Conservation (phyloP, 2,888 invertebrate species). For the Diarsia rubi region DNA sequence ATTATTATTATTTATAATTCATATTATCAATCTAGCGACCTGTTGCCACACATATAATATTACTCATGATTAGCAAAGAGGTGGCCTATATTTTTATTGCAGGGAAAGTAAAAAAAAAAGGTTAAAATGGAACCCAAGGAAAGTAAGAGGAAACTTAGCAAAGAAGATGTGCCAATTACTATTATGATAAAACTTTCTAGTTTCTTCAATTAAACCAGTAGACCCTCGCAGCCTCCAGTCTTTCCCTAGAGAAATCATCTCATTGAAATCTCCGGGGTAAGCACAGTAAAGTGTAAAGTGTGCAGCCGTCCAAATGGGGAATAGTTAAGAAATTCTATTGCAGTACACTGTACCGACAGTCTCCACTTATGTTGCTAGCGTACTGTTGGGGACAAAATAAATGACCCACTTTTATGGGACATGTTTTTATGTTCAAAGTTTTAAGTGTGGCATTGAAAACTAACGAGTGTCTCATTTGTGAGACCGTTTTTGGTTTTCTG, state of each 20-base stretch:
- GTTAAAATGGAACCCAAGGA: background rate
- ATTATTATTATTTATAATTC: no score
- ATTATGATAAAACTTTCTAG: constrained; percentile 13
- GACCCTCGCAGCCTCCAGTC: constrained; percentile 37
- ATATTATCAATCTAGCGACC: background rate
- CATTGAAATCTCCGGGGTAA: constrained; percentile 51
- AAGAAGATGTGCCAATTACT: background rate
- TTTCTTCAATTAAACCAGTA: constrained; percentile 42
- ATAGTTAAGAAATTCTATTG: constrained; percentile 69
- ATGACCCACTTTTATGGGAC: constrained; percentile 40
- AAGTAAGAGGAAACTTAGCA: background rate
- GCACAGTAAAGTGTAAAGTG: constrained; percentile 58
- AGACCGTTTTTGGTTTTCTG: background rate
- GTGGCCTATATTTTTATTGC: background rate
- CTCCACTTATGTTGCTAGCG: constrained; percentile 60
- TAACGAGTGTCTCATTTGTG: constrained; percentile 27
- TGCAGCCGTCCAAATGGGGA: constrained; percentile 55
- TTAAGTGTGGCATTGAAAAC: constrained; percentile 41
- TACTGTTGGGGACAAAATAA: constrained; percentile 44
- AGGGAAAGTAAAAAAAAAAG: no score
- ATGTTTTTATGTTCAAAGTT: constrained; percentile 52
- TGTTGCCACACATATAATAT: background rate
- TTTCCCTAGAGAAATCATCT: constrained; percentile 64
- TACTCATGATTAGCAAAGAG: background rate
- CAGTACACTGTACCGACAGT: constrained; percentile 58